Percentiles rank a stretch among this genome's conserved stretches.
Evolutionary conservation across 2,797 vertebrate species (phyloP).

Genomic region (Intellagama lesueurii): DNA sequence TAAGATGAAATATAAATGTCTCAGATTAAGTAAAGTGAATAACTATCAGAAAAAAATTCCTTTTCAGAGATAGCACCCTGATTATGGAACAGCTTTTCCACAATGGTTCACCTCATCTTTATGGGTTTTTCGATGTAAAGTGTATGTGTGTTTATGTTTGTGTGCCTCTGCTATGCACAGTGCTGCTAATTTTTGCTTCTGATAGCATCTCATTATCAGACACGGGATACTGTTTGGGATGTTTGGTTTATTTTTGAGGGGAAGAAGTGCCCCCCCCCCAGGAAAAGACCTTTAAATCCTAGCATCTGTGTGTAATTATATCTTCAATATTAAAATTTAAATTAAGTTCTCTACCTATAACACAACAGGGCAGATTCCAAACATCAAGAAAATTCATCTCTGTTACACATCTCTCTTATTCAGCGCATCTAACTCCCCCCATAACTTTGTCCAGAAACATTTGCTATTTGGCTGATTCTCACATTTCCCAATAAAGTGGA

Average conservation of each 20-base stretch:
- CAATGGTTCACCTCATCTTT: too few relatives aligned
- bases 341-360: background rate
- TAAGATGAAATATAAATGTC: too few relatives aligned
- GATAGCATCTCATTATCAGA: background rate
- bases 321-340: background rate
- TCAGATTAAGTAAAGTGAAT: too few relatives aligned
- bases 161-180: background rate
- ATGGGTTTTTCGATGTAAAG: too few relatives aligned
- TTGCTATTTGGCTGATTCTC: background rate
- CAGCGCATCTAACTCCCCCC: background rate
- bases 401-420: background rate
- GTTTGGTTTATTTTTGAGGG: too few relatives aligned
- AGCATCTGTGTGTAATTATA: background rate
- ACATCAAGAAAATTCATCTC: background rate
- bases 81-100: too few relatives aligned
- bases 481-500: background rate
- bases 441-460: background rate
- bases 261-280: background rate
- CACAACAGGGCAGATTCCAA: background rate
- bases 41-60: too few relatives aligned
- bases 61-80: too few relatives aligned
- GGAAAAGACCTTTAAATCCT: background rate
- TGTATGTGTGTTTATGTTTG: too few relatives aligned
- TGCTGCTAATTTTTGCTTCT: background rate
- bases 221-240: background rate